Conservation (phyloP, 1,140 invertebrate species). For the Papilio aristodemus region DNA sequence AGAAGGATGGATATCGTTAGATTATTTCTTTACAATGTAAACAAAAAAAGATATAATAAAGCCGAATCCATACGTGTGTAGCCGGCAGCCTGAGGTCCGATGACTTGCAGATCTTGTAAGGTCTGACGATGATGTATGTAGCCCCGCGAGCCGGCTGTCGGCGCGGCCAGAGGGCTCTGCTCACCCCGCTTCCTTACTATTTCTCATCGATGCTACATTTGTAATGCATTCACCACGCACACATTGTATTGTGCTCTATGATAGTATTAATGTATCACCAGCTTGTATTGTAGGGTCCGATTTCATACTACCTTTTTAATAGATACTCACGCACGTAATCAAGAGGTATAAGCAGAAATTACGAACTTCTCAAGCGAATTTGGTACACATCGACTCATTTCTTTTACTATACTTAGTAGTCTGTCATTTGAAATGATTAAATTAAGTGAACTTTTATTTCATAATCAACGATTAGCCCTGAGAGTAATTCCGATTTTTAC, state of each 20-base stretch:
- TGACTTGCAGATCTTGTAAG: slow-evolving; percentile 44
- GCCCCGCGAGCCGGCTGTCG: slow-evolving; percentile 31
- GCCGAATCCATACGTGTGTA: slow-evolving; percentile 30
- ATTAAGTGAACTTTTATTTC: too few relatives aligned
- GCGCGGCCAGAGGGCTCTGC: slow-evolving; percentile 10
- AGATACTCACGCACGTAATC: too few relatives aligned
- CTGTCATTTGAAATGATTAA: too few relatives aligned
- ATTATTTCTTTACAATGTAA: neutral
- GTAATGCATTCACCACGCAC: neutral
- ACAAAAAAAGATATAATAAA: neutral
- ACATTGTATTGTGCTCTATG: neutral
- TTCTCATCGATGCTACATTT: slow-evolving; percentile 12
- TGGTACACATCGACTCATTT: too few relatives aligned
- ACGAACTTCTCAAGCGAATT: too few relatives aligned
- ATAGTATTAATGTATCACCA: neutral
- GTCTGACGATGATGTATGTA: slow-evolving; percentile 50
- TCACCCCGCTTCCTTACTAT: slow-evolving; percentile 22
- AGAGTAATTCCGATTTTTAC: too few relatives aligned
- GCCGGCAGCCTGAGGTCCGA: slow-evolving; percentile 38
- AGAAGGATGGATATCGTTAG: too few relatives aligned
- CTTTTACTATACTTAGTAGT: too few relatives aligned
- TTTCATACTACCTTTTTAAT: too few relatives aligned
- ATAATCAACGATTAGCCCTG: too few relatives aligned
- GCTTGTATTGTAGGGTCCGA: neutral
- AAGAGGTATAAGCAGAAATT: too few relatives aligned